These are phyloP conservation scores for Alauda arvensis DNA, from an alignment of 2,797 vertebrate species.

Conservation along the genomic window DNA sequence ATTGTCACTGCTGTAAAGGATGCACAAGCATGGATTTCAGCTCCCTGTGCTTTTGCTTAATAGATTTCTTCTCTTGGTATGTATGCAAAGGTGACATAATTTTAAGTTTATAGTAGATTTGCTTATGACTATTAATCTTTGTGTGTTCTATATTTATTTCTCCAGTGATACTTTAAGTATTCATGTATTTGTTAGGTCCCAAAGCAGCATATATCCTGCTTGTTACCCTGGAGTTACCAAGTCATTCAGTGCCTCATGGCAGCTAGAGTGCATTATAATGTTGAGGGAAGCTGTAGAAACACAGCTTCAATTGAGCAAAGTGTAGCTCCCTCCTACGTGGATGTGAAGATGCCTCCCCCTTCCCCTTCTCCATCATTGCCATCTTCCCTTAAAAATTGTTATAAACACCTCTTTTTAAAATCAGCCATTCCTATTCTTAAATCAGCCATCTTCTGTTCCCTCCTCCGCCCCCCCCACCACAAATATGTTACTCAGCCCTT, in stretches of 20 bases:
- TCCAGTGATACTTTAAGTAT: background rate
- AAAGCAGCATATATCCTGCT: background rate
- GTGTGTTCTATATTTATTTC: background rate
- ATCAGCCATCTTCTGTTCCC: conserved; percentile 1
- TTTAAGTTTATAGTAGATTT: background rate
- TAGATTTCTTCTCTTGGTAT: background rate
- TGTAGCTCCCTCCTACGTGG: background rate
- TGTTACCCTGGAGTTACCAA: background rate
- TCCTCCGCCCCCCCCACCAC: background rate
- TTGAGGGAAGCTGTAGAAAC: background rate
- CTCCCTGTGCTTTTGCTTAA: background rate
- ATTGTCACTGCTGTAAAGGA: background rate
- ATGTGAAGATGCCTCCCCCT: background rate
- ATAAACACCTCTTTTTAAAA: background rate
- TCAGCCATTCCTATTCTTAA: conserved; percentile 25
- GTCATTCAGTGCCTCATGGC: background rate
- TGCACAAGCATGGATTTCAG: background rate
- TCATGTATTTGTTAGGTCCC: background rate
- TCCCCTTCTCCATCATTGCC: background rate
- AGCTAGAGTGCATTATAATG: background rate
- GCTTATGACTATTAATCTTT: background rate
- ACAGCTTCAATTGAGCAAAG: background rate
- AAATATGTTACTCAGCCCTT: conserved; percentile 49
- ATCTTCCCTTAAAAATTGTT: background rate
- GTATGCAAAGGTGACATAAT: background rate